These are phyloP conservation scores for Ichneumon xanthorius DNA, from an alignment of 2,888 invertebrate species.

Conservation along the genomic window DNA sequence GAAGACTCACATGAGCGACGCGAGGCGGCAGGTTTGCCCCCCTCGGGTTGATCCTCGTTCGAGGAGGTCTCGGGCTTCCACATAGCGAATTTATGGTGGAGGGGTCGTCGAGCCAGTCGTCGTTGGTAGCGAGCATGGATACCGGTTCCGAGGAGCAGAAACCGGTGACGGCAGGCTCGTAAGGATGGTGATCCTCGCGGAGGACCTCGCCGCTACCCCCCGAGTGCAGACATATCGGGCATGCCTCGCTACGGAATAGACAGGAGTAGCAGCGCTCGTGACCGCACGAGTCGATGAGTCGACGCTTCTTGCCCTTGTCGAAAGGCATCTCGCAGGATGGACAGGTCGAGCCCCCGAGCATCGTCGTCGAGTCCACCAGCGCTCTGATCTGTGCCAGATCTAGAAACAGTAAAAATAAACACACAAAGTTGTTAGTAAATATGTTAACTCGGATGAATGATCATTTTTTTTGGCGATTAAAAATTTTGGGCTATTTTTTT, in stretches of 20 bases:
- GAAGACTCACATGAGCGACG: constrained; percentile 85
- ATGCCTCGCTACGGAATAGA: constrained; percentile 96
- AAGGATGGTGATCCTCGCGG: constrained; percentile 84
- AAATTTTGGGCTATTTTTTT: too few relatives aligned
- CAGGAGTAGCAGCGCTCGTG: constrained; percentile 98
- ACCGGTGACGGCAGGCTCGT: constrained; percentile 72
- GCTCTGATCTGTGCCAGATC: constrained; percentile 94
- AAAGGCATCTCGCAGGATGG: constrained; percentile 97
- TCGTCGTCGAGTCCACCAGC: constrained; percentile 90
- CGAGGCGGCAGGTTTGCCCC: constrained; percentile 72
- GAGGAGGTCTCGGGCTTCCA: constrained; percentile 81
- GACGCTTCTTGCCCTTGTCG: constrained; percentile 98
- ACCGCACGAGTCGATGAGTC: constrained; percentile 97
- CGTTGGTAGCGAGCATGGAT: constrained; percentile 74
- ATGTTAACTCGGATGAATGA: neutral
- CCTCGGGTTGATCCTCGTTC: constrained; percentile 76
- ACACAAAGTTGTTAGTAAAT: neutral
- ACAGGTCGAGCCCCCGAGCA: constrained; percentile 88
- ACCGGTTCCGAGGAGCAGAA: constrained; percentile 73
- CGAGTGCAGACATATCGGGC: constrained; percentile 90
- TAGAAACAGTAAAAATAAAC: constrained; percentile 85
- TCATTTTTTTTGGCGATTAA: neutral
- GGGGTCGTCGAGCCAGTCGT: constrained; percentile 81
- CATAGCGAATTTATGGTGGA: constrained; percentile 82
- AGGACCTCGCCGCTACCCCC: constrained; percentile 84